Evolutionary conservation across 2,113 vertebrate genomes (phyloP), one percentile per base, ranked within the genome.

Genomic region (Tachycineta bicolor): DNA sequence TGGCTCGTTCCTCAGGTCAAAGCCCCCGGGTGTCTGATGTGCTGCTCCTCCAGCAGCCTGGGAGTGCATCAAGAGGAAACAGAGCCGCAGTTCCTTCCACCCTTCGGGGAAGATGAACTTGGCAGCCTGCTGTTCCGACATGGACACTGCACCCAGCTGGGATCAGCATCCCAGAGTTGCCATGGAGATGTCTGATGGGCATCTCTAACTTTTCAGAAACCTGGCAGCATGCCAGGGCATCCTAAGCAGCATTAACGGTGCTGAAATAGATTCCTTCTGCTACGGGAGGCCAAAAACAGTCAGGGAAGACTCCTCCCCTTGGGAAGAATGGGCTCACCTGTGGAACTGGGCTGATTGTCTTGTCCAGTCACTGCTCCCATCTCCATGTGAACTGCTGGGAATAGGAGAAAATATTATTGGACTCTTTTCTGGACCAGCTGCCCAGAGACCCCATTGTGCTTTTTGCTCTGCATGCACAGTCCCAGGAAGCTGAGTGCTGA

Each of bases 71-170:
- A 1, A 15, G 73, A 50, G 56, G 41, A 89, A 53, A 37, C 28
- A 67, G 75, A 29, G 11, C 12, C 33, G 55, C 2, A 3, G 18
- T 26, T 63, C 68, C 26, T 4, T 0, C 14, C 68, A 39, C 41
- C 37, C 33, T 83, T 49, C 65, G 2, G 29, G 52, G 71, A n/a
- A 73, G 65, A 58, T 65, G 84, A 73, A 43, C 41, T 49, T 28
- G 53, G 9, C 46, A 82, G 43, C 29, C 56, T 85, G 64, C 41
- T 1, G 7, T 22, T 90, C 47, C 0, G 0, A 29, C 41, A 53
- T 0, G 25, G 80, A n/a, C 58, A n/a, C 4, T 37, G 75, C 0
- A 0, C 52, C 56, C 0, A 1, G 49, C 82, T 83, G 78, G 65
- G 88, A 87, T 56, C 58, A 79, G 59, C 80, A 84, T 55, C 76